Percentiles rank a stretch among this genome's conserved stretches.
phyloP scores from a whole-genome alignment of 2,113 vertebrate species.

The Anhinga rufa region DNA sequence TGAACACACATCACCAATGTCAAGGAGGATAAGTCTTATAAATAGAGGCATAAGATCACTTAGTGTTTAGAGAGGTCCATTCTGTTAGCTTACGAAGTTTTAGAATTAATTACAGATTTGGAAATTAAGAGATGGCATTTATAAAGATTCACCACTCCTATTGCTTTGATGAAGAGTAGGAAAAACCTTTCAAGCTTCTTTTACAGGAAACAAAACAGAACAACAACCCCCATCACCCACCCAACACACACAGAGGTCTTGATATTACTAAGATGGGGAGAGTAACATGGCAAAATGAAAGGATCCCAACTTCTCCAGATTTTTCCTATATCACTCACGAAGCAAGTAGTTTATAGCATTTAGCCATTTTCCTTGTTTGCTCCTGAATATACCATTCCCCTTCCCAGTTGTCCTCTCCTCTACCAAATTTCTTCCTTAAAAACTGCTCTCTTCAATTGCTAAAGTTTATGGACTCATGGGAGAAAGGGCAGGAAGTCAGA shows the following conservation, averaged over 20 bases:
- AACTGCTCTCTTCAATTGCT: conserved; percentile 47
- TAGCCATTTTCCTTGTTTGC: background rate
- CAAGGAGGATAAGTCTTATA: background rate
- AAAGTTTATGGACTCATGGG: conserved; percentile 44
- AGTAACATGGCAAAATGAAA: background rate
- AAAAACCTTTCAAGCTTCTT: background rate
- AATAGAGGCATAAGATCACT: background rate
- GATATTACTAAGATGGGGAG: background rate
- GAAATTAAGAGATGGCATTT: background rate
- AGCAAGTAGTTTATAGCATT: background rate
- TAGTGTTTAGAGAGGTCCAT: background rate
- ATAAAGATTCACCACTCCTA: background rate
- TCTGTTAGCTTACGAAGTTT: background rate
- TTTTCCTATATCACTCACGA: background rate
- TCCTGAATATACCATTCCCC: background rate
- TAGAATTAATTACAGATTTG: background rate
- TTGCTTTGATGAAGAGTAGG: background rate
- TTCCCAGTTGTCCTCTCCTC: background rate
- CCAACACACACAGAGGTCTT: background rate
- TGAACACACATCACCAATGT: background rate
- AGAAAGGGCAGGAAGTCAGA: conserved; percentile 69
- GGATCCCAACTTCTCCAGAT: background rate
- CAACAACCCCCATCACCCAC: background rate
- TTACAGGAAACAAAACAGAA: background rate
- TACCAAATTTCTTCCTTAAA: conserved; percentile 18